Conservation (phyloP, 2,113 vertebrate species). For the Sphyrna mokarran region DNA sequence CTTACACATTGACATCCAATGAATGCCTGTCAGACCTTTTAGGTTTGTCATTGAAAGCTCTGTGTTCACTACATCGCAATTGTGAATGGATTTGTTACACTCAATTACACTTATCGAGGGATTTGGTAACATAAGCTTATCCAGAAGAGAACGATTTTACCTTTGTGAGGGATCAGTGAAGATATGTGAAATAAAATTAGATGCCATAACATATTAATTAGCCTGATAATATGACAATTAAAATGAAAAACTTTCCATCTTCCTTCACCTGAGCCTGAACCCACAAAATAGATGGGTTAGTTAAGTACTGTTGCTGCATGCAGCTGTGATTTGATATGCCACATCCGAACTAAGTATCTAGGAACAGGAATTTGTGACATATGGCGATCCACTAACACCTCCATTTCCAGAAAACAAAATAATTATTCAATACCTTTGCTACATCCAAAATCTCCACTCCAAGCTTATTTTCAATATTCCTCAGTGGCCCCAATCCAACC, state of each 20-base stretch:
- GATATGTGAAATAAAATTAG: neutral
- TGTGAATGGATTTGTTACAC: neutral
- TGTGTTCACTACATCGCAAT: neutral
- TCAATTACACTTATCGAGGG: neutral
- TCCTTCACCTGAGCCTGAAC: neutral
- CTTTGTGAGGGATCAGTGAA: neutral
- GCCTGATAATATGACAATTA: neutral
- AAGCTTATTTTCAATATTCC: neutral
- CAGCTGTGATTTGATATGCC: neutral
- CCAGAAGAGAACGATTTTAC: neutral
- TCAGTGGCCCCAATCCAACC: neutral
- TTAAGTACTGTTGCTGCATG: neutral
- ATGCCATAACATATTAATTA: neutral
- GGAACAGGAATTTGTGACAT: neutral
- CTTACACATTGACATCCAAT: neutral
- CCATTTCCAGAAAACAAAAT: neutral
- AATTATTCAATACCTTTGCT: neutral
- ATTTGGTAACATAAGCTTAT: neutral
- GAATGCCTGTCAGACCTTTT: slow-evolving; percentile 5
- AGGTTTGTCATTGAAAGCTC: neutral
- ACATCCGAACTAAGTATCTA: neutral
- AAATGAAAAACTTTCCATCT: neutral
- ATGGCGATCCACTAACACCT: neutral
- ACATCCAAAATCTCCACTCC: neutral
- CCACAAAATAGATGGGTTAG: too few species aligned